Evolutionary conservation across 2,797 vertebrate species (phyloP), one percentile per base, ranked within the genome.

Genomic region (Prunella strophiata): DNA sequence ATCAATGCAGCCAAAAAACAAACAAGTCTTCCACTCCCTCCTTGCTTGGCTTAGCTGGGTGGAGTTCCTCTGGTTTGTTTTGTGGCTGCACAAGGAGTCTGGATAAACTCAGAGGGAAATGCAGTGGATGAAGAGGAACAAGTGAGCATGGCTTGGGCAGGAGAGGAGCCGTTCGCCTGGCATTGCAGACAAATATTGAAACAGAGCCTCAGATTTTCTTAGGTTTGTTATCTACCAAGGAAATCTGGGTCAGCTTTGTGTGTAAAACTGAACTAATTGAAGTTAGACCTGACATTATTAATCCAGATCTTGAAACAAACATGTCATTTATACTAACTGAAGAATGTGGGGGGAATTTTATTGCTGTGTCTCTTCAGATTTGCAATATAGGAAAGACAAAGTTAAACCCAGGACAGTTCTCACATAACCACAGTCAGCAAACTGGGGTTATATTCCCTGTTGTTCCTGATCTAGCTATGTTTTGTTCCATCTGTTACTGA

Each of bases 281-380:
- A 68, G 32, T 63, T 38, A 81, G 16, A 45, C 40, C 12, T 59
- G 25, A 29, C 9, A 25, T 51, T 57, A 38, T 52, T 91, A 70
- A 81, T 84, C 36, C 52, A 66, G 21, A 19, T 50, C 45, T 51
- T 70, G 59, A 80, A 93, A 89, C 11, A 91, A 75, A 83, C 23
- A 50, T 70, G 50, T 55, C 9, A 63, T 13, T 88, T 32, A 13
- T 40, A 47, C 7, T 8, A 71, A 42, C 5, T 47, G 26, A 52
- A 76, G 23, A 27, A 43, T 1, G 6, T 3, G 15, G 5, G 2
- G 8, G 32, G 5, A 7, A 43, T 68, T 43, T 54, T 68, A 36
- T 29, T 81, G 58, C 36, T 29, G 3, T 59, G 9, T 34, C 34
- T 36, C 38, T 75, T 55, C 57, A 73, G 19, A 74, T 54, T 83